These are phyloP conservation scores for Pseudorasbora parva DNA, from an alignment of 2,113 vertebrate species.

Conservation along the genomic window DNA sequence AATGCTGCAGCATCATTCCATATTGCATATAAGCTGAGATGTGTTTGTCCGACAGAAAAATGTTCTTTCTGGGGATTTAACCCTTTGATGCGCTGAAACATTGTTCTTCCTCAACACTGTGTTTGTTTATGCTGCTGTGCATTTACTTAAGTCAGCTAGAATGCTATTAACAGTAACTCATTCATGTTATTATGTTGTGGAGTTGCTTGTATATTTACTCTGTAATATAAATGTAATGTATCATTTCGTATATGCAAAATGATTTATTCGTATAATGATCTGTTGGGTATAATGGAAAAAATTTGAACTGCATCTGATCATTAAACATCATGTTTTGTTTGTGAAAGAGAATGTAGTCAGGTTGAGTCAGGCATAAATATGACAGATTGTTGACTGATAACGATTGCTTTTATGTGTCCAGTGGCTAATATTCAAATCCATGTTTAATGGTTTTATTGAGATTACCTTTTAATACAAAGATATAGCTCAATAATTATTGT, in stretches of 20 bases:
- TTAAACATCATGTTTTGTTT: not conserved
- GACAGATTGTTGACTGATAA: not conserved
- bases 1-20: slow-evolving; percentile 52
- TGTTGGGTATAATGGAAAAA: not conserved
- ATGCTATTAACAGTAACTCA: not conserved
- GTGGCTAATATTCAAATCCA: not conserved
- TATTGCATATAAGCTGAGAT: slow-evolving; percentile 22
- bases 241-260: not conserved
- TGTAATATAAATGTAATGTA: not conserved
- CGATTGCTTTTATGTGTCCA: not conserved
- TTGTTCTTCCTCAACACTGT: slow-evolving; percentile 23
- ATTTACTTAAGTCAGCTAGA: not conserved
- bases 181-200: not conserved
- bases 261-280: not conserved
- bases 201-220: not conserved
- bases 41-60: slow-evolving; percentile 54
- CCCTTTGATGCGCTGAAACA: slow-evolving; percentile 30
- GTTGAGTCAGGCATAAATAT: not conserved
- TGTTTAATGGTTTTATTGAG: not conserved
- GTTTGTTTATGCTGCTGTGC: slow-evolving; percentile 23
- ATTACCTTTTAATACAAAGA: not conserved
- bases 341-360: not conserved
- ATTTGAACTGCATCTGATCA: not conserved
- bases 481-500: not conserved
- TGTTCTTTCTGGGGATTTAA: slow-evolving; percentile 48